Evolutionary conservation across 2,113 vertebrate genomes (phyloP).

Genomic region (Podarcis cretensis): DNA sequence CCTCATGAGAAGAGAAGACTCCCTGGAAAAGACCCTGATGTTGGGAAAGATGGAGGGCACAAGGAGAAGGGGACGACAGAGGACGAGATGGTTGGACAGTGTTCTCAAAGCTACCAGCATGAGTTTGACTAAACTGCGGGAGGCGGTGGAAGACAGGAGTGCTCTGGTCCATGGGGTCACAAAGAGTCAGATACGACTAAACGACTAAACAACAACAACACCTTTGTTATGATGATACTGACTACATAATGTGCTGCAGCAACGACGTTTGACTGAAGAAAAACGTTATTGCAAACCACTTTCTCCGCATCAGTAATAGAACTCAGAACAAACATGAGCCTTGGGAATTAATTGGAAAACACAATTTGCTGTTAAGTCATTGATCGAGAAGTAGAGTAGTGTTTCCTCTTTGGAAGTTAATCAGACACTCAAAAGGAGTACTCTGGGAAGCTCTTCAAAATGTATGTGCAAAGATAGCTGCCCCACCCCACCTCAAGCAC

Average conservation of each 20-base stretch:
- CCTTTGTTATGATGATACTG: neutral
- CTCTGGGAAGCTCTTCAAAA: conserved; percentile 72
- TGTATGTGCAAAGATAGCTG: conserved; percentile 65
- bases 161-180: too few relatives aligned
- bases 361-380: conserved; percentile 70
- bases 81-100: too few relatives aligned
- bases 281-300: conserved; percentile 38
- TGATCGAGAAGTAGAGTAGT: conserved; percentile 69
- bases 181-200: too few relatives aligned
- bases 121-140: too few relatives aligned
- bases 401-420: conserved; percentile 73
- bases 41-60: too few relatives aligned
- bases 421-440: conserved; percentile 72
- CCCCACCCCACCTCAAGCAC: conserved; percentile 21
- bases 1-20: too few relatives aligned
- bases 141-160: too few relatives aligned
- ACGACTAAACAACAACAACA: too few relatives aligned
- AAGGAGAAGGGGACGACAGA: too few relatives aligned
- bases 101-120: too few relatives aligned
- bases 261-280: neutral
- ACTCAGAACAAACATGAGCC: conserved; percentile 65
- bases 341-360: conserved; percentile 71
- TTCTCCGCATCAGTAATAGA: conserved; percentile 44
- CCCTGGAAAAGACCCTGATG: too few relatives aligned
- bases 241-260: neutral